Evolutionary conservation across 2,113 vertebrate species (phyloP).

Genomic region (Sturnira hondurensis): DNA sequence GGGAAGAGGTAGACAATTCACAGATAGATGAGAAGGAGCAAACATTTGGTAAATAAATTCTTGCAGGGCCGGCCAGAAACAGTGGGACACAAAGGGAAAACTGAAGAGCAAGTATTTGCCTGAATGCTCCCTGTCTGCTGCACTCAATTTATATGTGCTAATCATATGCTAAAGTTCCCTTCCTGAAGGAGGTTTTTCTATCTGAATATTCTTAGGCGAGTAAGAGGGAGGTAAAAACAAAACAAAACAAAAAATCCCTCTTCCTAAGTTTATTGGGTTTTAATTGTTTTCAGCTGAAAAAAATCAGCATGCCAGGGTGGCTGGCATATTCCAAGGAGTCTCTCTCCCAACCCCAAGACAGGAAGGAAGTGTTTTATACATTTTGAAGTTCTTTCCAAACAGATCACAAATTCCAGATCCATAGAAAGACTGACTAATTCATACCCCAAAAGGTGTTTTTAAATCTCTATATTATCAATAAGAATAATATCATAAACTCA

Average conservation of each 20-base stretch:
- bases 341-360: background rate
- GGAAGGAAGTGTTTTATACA: background rate
- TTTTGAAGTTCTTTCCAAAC: background rate
- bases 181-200: background rate
- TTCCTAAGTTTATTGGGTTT: background rate
- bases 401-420: background rate
- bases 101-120: background rate
- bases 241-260: background rate
- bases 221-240: background rate
- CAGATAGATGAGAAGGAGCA: background rate
- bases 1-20: background rate
- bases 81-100: background rate
- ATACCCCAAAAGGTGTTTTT: background rate
- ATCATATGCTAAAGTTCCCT: background rate
- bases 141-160: background rate
- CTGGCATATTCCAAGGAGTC: background rate
- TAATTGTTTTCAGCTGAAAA: background rate
- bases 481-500: background rate
- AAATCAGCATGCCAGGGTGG: background rate
- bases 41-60: background rate
- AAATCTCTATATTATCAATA: background rate
- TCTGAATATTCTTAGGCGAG: background rate
- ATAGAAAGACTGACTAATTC: background rate
- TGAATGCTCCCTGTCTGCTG: background rate
- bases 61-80: background rate